Percentiles rank a stretch among this genome's conserved stretches.
Conservation (phyloP, 2,797 vertebrate species). For the Prionace glauca region DNA sequence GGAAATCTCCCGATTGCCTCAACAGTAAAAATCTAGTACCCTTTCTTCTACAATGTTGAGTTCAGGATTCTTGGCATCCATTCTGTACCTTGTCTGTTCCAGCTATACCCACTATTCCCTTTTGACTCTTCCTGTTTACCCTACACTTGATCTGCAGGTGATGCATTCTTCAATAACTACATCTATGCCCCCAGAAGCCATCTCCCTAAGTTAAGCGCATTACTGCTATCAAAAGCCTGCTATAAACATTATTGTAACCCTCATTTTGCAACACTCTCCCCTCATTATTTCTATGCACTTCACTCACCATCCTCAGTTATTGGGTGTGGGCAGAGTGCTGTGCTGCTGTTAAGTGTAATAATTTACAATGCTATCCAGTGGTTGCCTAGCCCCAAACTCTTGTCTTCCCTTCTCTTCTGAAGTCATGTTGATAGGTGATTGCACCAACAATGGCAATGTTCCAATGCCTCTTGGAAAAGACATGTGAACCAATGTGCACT, state of each 20-base stretch:
- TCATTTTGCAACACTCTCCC: background rate
- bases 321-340: background rate
- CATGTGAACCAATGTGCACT: background rate
- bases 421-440: background rate
- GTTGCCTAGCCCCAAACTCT: background rate
- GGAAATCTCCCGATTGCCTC: no score
- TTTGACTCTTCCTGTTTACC: background rate
- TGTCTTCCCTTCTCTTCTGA: background rate
- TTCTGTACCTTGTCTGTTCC: background rate
- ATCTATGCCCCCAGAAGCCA: background rate
- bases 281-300: background rate
- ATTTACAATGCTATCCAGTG: background rate
- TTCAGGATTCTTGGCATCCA: background rate
- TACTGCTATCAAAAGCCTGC: background rate
- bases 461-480: background rate
- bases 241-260: background rate
- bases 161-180: background rate
- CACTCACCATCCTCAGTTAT: background rate
- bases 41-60: no score
- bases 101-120: background rate
- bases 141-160: background rate
- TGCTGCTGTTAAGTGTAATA: background rate
- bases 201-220: background rate
- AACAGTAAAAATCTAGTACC: no score
- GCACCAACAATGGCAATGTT: background rate